Percentiles rank a stretch among this genome's conserved stretches.
These are phyloP conservation scores for Drosophila sp. DNA, from an alignment of 1,140 invertebrate species.

Conservation along the genomic window DNA sequence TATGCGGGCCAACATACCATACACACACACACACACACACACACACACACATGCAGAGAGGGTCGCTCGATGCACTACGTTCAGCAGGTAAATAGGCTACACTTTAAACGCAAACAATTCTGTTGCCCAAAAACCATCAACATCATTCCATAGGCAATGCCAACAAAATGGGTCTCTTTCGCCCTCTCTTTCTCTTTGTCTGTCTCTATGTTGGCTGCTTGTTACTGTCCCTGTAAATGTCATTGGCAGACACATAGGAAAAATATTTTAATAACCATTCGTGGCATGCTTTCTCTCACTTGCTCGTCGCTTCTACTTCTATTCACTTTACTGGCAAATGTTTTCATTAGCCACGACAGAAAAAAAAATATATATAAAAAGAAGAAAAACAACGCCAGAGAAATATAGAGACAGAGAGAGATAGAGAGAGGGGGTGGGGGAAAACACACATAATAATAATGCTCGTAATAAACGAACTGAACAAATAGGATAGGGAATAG, in stretches of 20 bases:
- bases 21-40: constrained; percentile 20
- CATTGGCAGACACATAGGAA: constrained; percentile 56
- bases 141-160: constrained; percentile 37
- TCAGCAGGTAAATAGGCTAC: constrained; percentile 74
- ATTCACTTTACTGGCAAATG: constrained; percentile 56
- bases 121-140: constrained; percentile 22
- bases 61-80: constrained; percentile 3
- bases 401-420: neutral
- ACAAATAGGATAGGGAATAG: constrained; percentile 1
- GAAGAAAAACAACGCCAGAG: neutral
- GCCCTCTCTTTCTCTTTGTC: constrained; percentile 13
- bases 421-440: neutral
- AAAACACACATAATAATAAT: constrained; percentile 5
- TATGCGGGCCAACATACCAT: constrained; percentile 58
- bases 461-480: constrained; percentile 14
- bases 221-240: constrained; percentile 60
- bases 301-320: constrained; percentile 33
- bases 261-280: constrained; percentile 77
- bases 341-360: constrained; percentile 69
- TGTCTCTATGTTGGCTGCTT: constrained; percentile 37
- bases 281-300: constrained; percentile 34
- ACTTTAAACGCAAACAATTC: constrained; percentile 72
- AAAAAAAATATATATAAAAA: constrained; percentile 23
- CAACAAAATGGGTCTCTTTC: constrained; percentile 48
- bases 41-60: neutral